Percentiles rank a stretch among this genome's conserved stretches.
phyloP scores from a whole-genome alignment of 1,140 invertebrate genomes.

The Ladona fulva region DNA sequence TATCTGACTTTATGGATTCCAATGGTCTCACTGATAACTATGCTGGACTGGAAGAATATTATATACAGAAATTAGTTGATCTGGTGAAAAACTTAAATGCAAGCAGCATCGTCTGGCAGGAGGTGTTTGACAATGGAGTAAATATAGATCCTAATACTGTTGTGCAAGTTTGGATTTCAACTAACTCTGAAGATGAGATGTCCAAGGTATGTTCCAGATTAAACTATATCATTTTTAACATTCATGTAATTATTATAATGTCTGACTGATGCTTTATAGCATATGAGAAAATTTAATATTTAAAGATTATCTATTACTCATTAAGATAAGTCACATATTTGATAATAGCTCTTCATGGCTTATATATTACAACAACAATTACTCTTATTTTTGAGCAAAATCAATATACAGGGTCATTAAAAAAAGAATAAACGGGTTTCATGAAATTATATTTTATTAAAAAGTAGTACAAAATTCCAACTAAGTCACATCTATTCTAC shows the following conservation, averaged over 20 bases:
- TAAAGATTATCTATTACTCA: neutral
- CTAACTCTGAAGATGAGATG: slow-evolving; percentile 21
- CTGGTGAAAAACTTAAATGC: slow-evolving; percentile 21
- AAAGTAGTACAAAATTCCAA: no score
- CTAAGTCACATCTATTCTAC: no score
- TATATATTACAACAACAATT: no score
- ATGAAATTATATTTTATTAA: no score
- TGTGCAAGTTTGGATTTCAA: slow-evolving; percentile 35
- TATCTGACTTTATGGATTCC: slow-evolving; percentile 41
- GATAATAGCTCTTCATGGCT: no score
- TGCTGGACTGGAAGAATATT: slow-evolving; percentile 41
- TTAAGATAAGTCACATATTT: no score
- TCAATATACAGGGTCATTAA: no score
- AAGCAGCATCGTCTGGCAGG: slow-evolving; percentile 52
- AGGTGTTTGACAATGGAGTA: slow-evolving; percentile 51
- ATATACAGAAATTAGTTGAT: slow-evolving; percentile 40
- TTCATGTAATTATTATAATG: no score
- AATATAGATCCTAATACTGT: slow-evolving; percentile 26
- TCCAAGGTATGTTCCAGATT: slow-evolving; percentile 28
- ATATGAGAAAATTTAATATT: neutral
- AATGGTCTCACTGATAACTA: slow-evolving; percentile 34
- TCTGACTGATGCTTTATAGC: no score
- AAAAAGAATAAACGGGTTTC: no score
- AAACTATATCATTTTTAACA: slow-evolving; percentile 22
- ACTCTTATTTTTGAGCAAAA: no score